These are phyloP conservation scores for Aphelenchoides besseyi DNA, from an alignment of 1,140 invertebrate species.

Conservation along the genomic window DNA sequence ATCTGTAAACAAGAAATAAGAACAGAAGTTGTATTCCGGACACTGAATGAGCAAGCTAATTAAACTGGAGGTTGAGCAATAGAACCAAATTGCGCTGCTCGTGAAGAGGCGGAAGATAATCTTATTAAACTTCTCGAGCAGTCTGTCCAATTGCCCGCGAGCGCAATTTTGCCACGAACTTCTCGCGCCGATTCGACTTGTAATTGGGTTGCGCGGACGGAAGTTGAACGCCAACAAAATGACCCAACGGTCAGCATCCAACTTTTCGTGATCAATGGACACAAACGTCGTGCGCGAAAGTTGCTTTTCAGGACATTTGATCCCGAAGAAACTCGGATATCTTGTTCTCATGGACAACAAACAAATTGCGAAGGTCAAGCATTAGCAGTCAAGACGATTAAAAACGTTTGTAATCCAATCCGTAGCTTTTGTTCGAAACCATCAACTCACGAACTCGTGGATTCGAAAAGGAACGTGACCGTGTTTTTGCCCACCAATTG, in stretches of 20 bases:
- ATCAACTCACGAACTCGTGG: too few species aligned
- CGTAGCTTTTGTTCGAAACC: too few species aligned
- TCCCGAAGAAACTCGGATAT: too few species aligned
- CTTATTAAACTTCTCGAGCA: background rate
- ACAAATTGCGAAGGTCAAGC: too few species aligned
- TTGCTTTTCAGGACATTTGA: background rate
- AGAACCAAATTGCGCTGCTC: background rate
- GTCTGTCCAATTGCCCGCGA: too few species aligned
- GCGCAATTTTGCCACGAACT: background rate
- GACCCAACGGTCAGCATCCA: background rate
- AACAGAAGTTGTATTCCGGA: constrained; percentile 18
- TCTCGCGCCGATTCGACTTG: too few species aligned
- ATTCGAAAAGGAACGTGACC: too few species aligned
- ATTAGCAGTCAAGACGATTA: too few species aligned
- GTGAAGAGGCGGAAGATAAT: background rate
- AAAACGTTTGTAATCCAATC: too few species aligned
- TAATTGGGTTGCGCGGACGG: background rate
- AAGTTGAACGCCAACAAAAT: background rate
- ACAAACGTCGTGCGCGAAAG: too few species aligned
- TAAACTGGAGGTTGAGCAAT: background rate
- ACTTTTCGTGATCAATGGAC: background rate
- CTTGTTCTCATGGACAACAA: too few species aligned
- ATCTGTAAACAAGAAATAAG: constrained; percentile 47
- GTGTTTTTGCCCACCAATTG: background rate
- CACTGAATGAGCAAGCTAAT: background rate